These are phyloP conservation scores for Microtus pennsylvanicus DNA, from an alignment of 2,113 vertebrate species.

Conservation along the genomic window DNA sequence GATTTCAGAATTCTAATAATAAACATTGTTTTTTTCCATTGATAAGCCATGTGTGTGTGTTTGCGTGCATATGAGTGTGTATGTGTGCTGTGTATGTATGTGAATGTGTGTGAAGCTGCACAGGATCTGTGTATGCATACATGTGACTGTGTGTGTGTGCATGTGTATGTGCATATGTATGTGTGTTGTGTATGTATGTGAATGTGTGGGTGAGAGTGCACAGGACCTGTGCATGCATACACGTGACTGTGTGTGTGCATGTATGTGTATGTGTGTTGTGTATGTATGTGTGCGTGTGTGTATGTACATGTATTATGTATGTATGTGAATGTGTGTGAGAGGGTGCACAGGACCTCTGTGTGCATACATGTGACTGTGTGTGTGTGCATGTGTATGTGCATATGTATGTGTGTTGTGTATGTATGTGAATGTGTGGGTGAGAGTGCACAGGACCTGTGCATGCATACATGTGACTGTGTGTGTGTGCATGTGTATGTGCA, in stretches of 20 bases:
- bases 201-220: too few species aligned
- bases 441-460: too few species aligned
- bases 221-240: too few species aligned
- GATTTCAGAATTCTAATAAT: not conserved
- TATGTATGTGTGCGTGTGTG: not conserved
- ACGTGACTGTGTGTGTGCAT: too few species aligned
- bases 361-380: not conserved
- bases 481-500: not conserved
- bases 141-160: not conserved
- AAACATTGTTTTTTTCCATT: too few species aligned
- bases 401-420: too few species aligned
- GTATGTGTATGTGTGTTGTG: not conserved
- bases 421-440: too few species aligned
- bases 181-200: too few species aligned
- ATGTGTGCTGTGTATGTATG: not conserved
- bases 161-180: too few species aligned
- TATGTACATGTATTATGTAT: too few species aligned
- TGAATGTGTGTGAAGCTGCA: not conserved
- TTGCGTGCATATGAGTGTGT: not conserved
- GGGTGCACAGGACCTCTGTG: not conserved
- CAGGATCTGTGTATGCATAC: not conserved
- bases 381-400: not conserved
- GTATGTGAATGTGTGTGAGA: not conserved
- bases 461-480: not conserved
- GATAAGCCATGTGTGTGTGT: not conserved